Conservation (phyloP, 2,113 vertebrate species). For the Ramphastos sulfuratus region DNA sequence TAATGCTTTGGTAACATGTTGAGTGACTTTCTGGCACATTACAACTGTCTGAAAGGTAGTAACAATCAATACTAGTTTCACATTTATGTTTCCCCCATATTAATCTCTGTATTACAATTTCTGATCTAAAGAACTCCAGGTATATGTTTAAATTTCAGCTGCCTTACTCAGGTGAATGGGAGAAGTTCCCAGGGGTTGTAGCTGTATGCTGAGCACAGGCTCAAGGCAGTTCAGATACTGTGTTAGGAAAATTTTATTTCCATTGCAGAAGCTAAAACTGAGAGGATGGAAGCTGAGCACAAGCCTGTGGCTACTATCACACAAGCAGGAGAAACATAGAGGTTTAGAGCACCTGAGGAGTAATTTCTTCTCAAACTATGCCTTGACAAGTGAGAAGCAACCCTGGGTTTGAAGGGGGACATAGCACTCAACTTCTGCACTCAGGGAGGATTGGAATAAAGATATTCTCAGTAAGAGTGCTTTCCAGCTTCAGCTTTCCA, state of each 20-base stretch:
- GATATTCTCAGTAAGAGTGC: background rate
- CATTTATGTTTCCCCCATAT: background rate
- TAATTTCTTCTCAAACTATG: background rate
- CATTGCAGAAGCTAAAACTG: background rate
- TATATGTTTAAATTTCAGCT: no score
- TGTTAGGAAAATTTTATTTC: background rate
- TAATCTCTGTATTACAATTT: background rate
- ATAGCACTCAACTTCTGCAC: background rate
- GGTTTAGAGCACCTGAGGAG: background rate
- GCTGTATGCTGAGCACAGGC: background rate
- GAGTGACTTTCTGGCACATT: background rate
- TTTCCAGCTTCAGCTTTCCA: background rate
- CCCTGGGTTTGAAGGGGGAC: background rate
- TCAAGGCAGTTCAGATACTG: background rate
- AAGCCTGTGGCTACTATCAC: background rate
- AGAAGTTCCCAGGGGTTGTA: background rate
- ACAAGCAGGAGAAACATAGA: background rate
- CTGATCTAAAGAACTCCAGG: background rate
- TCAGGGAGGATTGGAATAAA: background rate
- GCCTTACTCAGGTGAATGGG: background rate
- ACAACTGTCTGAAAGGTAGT: background rate
- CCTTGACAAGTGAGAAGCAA: background rate
- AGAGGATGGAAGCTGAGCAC: background rate
- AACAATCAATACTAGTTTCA: background rate
- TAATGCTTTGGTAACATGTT: background rate